A percentile compares a stretch with the other conserved stretches of the same genome.
Conservation (phyloP, 2,888 invertebrate genomes). For the Hartigia nigra region DNA sequence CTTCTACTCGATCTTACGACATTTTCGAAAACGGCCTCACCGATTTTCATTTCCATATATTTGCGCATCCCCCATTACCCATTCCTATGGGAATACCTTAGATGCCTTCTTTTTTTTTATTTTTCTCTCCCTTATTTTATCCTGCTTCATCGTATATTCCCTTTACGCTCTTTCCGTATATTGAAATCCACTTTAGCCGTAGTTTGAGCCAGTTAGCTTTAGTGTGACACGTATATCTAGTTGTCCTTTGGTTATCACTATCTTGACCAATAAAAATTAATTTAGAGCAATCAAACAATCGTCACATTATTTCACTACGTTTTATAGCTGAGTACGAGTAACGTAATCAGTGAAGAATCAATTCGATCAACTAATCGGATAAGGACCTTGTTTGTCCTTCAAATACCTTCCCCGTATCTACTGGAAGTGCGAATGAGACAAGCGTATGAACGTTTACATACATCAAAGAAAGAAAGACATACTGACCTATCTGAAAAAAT, state of each 20-base stretch:
- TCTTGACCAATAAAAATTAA: not conserved
- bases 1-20: not conserved
- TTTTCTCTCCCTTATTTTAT: not conserved
- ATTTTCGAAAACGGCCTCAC: not conserved
- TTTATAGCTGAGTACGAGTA: too few relatives aligned
- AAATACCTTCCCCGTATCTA: not conserved
- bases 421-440: not conserved
- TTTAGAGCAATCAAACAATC: not conserved
- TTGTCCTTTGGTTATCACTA: not conserved
- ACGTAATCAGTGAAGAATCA: too few relatives aligned
- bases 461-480: too few relatives aligned
- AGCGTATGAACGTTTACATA: not conserved
- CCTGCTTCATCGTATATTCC: too few relatives aligned
- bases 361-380: too few relatives aligned
- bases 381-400: not conserved
- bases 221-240: not conserved
- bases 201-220: too few relatives aligned
- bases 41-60: not conserved
- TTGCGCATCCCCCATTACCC: not conserved
- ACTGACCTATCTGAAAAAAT: too few relatives aligned
- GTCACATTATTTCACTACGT: not conserved
- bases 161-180: not conserved
- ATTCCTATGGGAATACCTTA: not conserved
- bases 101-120: constrained; percentile 3
- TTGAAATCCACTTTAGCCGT: not conserved